Evolutionary conservation across 2,888 invertebrate genomes (phyloP).

Genomic region (Perizoma affinitatum): DNA sequence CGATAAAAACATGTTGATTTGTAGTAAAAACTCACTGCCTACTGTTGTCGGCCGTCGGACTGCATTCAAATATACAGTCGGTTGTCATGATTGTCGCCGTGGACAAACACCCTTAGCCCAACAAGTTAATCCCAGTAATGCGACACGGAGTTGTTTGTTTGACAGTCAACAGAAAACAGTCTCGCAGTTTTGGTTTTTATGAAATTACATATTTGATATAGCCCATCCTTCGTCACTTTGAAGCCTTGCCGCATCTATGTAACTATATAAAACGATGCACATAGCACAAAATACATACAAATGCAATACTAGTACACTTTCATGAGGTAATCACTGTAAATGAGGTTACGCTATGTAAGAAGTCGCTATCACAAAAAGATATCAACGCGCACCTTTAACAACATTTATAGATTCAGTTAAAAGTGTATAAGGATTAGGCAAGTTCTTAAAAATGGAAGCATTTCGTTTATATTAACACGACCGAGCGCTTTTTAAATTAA

Average conservation of each 20-base stretch:
- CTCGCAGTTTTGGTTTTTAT: no score
- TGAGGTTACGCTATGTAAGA: constrained; percentile 14
- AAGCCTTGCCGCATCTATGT: constrained; percentile 9
- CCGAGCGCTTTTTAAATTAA: no score
- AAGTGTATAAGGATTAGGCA: constrained; percentile 5
- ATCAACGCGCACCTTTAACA: no score
- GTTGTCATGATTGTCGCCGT: no score
- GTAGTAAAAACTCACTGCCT: no score
- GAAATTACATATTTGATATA: background rate
- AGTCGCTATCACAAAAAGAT: constrained; percentile 9
- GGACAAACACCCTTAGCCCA: no score
- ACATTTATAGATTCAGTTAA: constrained; percentile 3
- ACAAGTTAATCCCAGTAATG: no score
- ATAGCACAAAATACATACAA: constrained; percentile 39
- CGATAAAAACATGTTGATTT: no score
- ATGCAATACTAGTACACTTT: constrained; percentile 45
- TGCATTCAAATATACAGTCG: no score
- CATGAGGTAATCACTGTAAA: constrained; percentile 41
- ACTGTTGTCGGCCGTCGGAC: no score
- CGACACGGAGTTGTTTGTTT: no score
- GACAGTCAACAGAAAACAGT: no score
- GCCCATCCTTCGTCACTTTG: background rate
- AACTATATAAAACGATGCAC: constrained; percentile 3
- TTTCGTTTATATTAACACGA: constrained; percentile 1
- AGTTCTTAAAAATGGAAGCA: constrained; percentile 16